Conservation (phyloP, 2,113 vertebrate genomes). For the Xiphophorus hellerii region DNA sequence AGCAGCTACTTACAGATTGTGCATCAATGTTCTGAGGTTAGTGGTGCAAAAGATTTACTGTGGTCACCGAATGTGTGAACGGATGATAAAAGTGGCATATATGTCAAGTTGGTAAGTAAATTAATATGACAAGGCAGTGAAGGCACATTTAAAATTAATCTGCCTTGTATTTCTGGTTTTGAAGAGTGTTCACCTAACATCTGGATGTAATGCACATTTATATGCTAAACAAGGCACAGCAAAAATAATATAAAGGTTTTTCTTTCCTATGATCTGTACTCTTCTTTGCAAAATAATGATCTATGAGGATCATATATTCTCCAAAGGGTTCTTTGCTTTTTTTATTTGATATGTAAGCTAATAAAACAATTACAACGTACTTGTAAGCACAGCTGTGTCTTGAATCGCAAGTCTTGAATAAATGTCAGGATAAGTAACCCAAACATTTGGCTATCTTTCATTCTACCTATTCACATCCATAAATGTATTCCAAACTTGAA, state of each 20-base stretch:
- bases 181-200: not conserved
- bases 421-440: not conserved
- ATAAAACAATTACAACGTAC: no score
- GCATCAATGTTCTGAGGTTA: constrained; percentile 34
- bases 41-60: constrained; percentile 50
- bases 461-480: not conserved
- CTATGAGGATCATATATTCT: no score
- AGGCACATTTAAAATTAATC: constrained; percentile 20
- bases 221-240: no score
- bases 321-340: no score
- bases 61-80: constrained; percentile 50
- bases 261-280: no score
- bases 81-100: constrained; percentile 62
- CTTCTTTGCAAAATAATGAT: no score
- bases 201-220: not conserved
- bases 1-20: constrained; percentile 42
- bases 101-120: constrained; percentile 26
- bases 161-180: constrained; percentile 5
- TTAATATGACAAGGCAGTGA: constrained; percentile 8
- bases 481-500: constrained; percentile 19
- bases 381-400: no score
- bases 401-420: no score
- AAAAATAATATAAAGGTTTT: no score
- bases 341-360: no score
- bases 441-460: not conserved